A percentile compares a stretch with the other conserved stretches of the same genome.
phyloP scores from a whole-genome alignment of 2,797 vertebrate genomes.

The Lateolabrax maculatus region DNA sequence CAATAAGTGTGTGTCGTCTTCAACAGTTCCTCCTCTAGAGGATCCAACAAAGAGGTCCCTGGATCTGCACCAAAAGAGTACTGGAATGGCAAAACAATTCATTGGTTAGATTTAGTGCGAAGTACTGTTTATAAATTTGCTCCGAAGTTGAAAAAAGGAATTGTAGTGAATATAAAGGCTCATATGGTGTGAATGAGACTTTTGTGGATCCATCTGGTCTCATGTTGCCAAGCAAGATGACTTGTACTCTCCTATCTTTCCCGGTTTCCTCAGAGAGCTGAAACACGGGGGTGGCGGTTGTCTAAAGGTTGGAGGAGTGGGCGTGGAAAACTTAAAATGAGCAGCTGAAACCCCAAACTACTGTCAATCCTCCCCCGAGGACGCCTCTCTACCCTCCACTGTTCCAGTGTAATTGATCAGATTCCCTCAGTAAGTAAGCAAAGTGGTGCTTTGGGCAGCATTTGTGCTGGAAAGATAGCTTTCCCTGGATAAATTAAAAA shows the following conservation, averaged over 20 bases:
- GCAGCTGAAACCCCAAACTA: conserved; percentile 36
- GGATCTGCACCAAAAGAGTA: conserved; percentile 90
- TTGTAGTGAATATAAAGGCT: background rate
- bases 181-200: background rate
- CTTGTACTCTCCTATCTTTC: background rate
- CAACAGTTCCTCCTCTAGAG: conserved; percentile 88
- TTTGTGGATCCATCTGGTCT: background rate
- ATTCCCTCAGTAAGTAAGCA: conserved; percentile 29
- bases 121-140: background rate
- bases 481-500: conserved; percentile 62
- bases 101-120: conserved; percentile 6
- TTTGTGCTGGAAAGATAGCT: conserved; percentile 32
- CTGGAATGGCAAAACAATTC: conserved; percentile 72
- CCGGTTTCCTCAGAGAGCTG: conserved; percentile 20
- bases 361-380: conserved; percentile 22
- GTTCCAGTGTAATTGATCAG: conserved; percentile 46
- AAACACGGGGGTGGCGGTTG: conserved; percentile 8
- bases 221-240: conserved; percentile 4
- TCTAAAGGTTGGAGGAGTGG: background rate
- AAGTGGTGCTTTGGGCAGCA: conserved; percentile 42
- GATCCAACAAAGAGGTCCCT: conserved; percentile 84
- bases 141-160: background rate
- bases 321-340: conserved; percentile 27
- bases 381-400: conserved; percentile 15
- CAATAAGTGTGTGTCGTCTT: conserved; percentile 92